Evolutionary conservation across 2,888 invertebrate species (phyloP), one percentile per base, ranked within the genome.

Genomic region (Argynnis bischoffii): DNA sequence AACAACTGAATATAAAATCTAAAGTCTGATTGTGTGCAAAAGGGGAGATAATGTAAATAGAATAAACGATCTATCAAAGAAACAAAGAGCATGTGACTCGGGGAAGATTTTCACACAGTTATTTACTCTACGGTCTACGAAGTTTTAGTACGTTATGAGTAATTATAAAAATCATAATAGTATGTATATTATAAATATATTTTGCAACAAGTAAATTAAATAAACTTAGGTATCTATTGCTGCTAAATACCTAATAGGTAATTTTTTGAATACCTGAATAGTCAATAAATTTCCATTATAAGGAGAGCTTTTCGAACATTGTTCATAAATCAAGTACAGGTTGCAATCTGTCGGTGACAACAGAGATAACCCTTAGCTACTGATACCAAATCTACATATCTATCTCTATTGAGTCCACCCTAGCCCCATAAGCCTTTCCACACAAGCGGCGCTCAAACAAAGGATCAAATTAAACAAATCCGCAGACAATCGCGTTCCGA

Each of bases 391-490:
- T 87, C 88, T 83, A 80, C 79, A 84, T 81, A 83, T 78, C 78
- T 77, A 81, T 85, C 86, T 85, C 79, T 63, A 82, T 81, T 79
- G 78, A 79, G 69, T 72, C 73, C 73, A 75, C 77, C 75, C 76
- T 76, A 77, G 79, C 76, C 77, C 81, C 78, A 81, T 87, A 84
- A 86, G 85, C 89, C 86, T 86, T 87, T 89, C 84, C 89, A 89
- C 90, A 87, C 87, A 86, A 87, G 82, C 84, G 86, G 75, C 75
- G 79, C 78, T 88, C 91, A 90, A 91, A 92, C 92, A 92, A 92
- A 90, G 89, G 90, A 84, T 84, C 87, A 86, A 92, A 90, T 92
- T 90, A 90, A 90, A 90, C 90, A 90, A 90, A 91, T 91, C 89
- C 87, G 84, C 84, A 81, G 85, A 89, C 89, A 89, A 90, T 88